Evolutionary conservation across 2,888 invertebrate species (phyloP).

Genomic region (Microctonus aethiopoides): DNA sequence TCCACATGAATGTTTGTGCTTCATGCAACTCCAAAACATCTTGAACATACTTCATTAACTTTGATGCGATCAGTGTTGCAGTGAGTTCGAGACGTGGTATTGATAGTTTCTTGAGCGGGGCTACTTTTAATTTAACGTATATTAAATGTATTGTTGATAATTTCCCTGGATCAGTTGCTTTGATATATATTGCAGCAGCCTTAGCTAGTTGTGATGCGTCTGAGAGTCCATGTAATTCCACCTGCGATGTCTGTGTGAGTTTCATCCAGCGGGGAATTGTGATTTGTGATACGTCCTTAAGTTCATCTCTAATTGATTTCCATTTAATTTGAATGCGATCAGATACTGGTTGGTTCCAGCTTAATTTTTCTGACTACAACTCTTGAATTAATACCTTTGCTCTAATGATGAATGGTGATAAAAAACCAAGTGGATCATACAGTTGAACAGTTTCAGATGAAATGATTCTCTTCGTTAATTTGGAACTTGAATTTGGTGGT

Average conservation of each 20-base stretch:
- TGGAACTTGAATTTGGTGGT: not conserved
- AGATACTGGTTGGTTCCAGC: not conserved
- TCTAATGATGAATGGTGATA: not conserved
- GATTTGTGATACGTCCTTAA: not conserved
- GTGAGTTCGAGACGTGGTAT: slow-evolving; percentile 32
- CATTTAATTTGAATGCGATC: not conserved
- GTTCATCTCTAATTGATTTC: not conserved
- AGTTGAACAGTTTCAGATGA: not conserved
- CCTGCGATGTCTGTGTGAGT: not conserved
- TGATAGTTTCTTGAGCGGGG: slow-evolving; percentile 30
- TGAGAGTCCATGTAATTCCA: not conserved
- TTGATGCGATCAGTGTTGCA: slow-evolving; percentile 20
- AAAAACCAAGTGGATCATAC: not conserved
- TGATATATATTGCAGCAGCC: not conserved
- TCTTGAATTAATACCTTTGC: not conserved
- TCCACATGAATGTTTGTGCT: slow-evolving; percentile 36
- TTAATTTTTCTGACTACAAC: not conserved
- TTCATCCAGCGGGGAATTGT: not conserved
- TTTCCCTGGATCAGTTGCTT: not conserved
- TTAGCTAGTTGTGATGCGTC: not conserved
- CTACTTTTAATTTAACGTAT: slow-evolving; percentile 31
- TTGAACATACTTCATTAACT: slow-evolving; percentile 17
- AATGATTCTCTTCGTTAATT: not conserved
- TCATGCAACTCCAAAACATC: not conserved
- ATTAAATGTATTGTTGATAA: not conserved